Base-by-base conservation (phyloP, 2,113 vertebrate species). In the Rhinichthys klamathensis region DNA sequence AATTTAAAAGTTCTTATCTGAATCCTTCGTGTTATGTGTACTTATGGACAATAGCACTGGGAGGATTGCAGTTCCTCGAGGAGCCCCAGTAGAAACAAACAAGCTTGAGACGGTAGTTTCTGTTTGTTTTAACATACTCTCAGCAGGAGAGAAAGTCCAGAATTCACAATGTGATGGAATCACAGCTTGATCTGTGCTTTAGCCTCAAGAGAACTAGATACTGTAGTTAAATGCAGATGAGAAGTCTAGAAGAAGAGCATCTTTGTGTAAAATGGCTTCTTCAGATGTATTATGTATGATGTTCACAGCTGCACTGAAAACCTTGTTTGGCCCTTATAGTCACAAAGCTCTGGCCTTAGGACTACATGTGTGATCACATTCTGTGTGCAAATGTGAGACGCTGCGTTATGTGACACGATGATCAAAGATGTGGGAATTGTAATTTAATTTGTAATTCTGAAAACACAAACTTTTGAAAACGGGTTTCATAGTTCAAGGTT, bases 141-240 rank as follows among this genome's bases (percentile, higher is more conserved):
- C 38, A 44, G 21, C 56, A 18, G 61, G 15, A 27, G 16, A 18
- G 7, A 44, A 67, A 65, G 78, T 65, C 41, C n/a, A 65, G 60
- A 63, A 67, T 67, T 23, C 58, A 67, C 41, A 81, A 6, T 81
- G 61, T 67, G 38, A 49, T 44, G 60, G 16, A 81, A 81, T 63
- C 58, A 44, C 58, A 63, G 38, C 58, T 63, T 80, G 58, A 46
- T 81, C 79, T 65, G 61, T 3, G 16, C 10, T 27, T 81, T 21
- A 49, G 41, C 4, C 7, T n/a, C 18, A 16, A 25, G n/a, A 15
- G 35, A 61, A 25, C 35, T 16, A 61, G 23, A 23, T 23, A 44
- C 70, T 44, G 56, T 27, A 44, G 77, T 25, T 79, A 61, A 79
- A 61, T 44, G 12, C n/a, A 79, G 35, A 79, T 79, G 35, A 44